A percentile compares a stretch with the other conserved stretches of the same genome.
Conservation (phyloP, 2,888 invertebrate genomes). For the Augiades crinisus region DNA sequence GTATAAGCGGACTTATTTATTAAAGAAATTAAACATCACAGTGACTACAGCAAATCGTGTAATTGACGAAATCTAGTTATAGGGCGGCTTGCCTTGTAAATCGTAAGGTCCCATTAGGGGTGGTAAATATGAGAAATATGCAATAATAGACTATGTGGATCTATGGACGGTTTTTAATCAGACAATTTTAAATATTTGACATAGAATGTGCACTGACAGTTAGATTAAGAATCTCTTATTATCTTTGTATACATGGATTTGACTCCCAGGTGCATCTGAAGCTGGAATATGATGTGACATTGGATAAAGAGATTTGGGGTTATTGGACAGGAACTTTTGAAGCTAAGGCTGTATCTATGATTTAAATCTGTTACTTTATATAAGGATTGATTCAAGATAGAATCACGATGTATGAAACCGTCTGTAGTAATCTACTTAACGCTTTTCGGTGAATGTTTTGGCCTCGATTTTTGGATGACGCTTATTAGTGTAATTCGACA, state of each 20-base stretch:
- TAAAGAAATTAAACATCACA: conserved; percentile 70
- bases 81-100: conserved; percentile 48
- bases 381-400: conserved; percentile 1
- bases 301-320: no score
- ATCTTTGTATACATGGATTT: background rate
- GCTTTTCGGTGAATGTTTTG: conserved; percentile 51
- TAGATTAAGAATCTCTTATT: conserved; percentile 15
- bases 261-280: no score
- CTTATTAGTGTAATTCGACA: conserved; percentile 63
- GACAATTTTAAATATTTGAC: conserved; percentile 12
- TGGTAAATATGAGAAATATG: conserved; percentile 20
- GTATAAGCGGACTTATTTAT: conserved; percentile 78
- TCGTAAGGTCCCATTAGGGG: conserved; percentile 33
- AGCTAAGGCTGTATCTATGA: no score
- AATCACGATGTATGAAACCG: conserved; percentile 9
- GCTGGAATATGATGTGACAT: no score
- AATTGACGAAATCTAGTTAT: conserved; percentile 32
- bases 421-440: conserved; percentile 27
- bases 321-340: no score
- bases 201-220: conserved; percentile 2
- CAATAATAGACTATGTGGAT: conserved; percentile 18
- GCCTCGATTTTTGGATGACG: conserved; percentile 51
- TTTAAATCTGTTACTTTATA: no score
- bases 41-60: conserved; percentile 50
- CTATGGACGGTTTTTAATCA: conserved; percentile 16